Base-by-base conservation (phyloP, 2,797 vertebrate genomes). In the Salarias fasciatus region DNA sequence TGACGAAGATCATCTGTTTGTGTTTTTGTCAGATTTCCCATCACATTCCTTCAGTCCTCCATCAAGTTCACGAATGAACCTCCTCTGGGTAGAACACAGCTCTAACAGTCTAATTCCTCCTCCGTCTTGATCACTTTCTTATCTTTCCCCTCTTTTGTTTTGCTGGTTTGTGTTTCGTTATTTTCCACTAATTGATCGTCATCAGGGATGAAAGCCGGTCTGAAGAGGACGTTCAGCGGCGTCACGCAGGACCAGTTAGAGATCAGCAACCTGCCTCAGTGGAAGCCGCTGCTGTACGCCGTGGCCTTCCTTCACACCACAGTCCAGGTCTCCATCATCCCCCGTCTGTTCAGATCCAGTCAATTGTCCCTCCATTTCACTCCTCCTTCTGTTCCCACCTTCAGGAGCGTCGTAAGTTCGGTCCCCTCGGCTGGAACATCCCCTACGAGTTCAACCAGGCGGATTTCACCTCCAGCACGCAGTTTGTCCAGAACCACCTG, bases 61-160 rank as follows among this genome's bases (percentile, higher is more conserved):
- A 92, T 96, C 79, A 96, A 95, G 86, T 96, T 94, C 86, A 95
- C 94, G 75, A 95, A 96, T 36, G 95, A 95, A 31, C 91, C 94
- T 52, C 95, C 95, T 41, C 93, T 94, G 53, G 94, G 94, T 95
- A 87, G 68, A 14, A 53, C 2, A 15, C 9, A 3, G 18, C 4
- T 45, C 18, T 8, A 24, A 24, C 18, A 24, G 18, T 24, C 18
- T 24, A 24, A 24, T 24, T 24, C 18, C 18, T 24, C 18, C 18
- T 24, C 18, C 18, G 47, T 6, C 24, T 12, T 47, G 5, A 30
- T 6, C 8, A 3, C 11, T 5, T 38, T n/a, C 40, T 5, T 41
- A 33, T 35, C 33, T 35, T 35, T 24, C 18, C 18, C 18, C 18
- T 24, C 18, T 2, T 3, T 18, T 24, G 18, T 24, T 3, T 9